These are phyloP conservation scores for Polypedilum pembai DNA, from an alignment of 1,140 invertebrate genomes.

Conservation along the genomic window DNA sequence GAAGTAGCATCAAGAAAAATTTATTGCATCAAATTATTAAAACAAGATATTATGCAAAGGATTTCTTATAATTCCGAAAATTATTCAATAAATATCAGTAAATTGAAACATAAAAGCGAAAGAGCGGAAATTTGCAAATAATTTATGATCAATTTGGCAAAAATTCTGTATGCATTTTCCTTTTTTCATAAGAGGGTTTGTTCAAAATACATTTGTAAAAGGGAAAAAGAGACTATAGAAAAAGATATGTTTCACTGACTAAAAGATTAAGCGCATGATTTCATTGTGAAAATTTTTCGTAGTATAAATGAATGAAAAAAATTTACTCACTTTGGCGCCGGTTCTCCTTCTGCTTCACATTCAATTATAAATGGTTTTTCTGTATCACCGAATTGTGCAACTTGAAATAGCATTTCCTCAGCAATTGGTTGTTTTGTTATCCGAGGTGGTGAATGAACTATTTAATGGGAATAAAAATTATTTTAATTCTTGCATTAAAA, in stretches of 20 bases:
- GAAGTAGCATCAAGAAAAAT: too few species aligned
- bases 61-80: too few species aligned
- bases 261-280: background rate
- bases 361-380: constrained; percentile 92
- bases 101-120: background rate
- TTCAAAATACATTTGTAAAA: too few species aligned
- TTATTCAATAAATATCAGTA: too few species aligned
- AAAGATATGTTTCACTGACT: background rate
- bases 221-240: too few species aligned
- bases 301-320: background rate
- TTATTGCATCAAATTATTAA: too few species aligned
- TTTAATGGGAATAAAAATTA: constrained; percentile 31
- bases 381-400: constrained; percentile 70
- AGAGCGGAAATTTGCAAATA: background rate
- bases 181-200: background rate
- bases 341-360: constrained; percentile 89
- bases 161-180: background rate
- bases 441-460: constrained; percentile 76
- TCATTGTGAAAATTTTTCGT: background rate
- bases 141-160: constrained; percentile 9
- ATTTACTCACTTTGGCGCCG: constrained; percentile 69
- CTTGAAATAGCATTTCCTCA: constrained; percentile 86
- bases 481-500: background rate
- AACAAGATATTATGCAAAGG: too few species aligned
- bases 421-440: constrained; percentile 86